Evolutionary conservation across 2,797 vertebrate genomes (phyloP), one percentile per base, ranked within the genome.

Genomic region (Poeciliopsis paucimaculata): DNA sequence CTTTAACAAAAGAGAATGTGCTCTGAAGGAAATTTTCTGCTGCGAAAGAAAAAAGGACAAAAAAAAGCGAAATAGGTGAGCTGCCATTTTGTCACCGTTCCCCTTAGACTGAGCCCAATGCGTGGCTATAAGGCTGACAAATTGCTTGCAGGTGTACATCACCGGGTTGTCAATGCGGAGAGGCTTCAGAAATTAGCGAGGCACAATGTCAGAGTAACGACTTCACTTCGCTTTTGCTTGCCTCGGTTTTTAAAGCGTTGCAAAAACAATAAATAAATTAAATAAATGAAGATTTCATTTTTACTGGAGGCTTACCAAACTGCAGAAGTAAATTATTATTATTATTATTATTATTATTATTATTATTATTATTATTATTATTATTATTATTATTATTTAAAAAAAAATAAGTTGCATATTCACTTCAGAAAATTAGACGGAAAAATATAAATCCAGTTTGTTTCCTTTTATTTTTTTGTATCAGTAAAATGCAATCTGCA

Each of bases 81-180:
- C 96, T 97, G 96, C 96, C 96, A 96, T 97, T 96, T 96, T 94
- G 87, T 95, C 94, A 95, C 95, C 95, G 96, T 96, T 97, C 96
- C 95, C 95, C 2, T 93, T 95, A 97, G 92, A 93, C 91, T 87
- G 86, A 87, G 88, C 82, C 77, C 87, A 49, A 87, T 96, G 96
- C 95, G 66, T 6, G 7, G 66, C 66, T 43, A 95, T 95, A 96
- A 97, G 97, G 95, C 96, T 95, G 93, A 96, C 96, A 99, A 99
- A 99, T 99, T 99, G 98, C 97, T 98, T 97, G 97, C 98, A 99
- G 98, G 98, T 99, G 98, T 98, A 98, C 96, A 96, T 95, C 96
- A 95, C 94, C 93, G 95, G 95, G 95, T 96, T 97, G 97, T 97
- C 97, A 97, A 97, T 96, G 96, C 95, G 96, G 95, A 96, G 96